Evolutionary conservation across 2,888 invertebrate species (phyloP), one percentile per base, ranked within the genome.

Genomic region (Euspilapteryx auroguttella): DNA sequence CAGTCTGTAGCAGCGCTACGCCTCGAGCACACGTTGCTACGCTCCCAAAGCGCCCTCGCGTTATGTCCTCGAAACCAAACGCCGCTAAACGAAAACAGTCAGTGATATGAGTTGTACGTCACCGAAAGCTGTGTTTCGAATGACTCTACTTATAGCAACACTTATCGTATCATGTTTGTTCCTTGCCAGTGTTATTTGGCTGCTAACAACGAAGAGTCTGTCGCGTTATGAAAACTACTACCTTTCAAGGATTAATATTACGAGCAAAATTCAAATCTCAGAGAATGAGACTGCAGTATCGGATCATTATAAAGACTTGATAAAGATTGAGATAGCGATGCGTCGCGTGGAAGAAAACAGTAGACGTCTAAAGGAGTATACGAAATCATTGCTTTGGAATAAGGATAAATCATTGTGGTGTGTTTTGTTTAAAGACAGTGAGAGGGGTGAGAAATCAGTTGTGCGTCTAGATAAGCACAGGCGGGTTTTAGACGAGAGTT

Each of bases 221-320:
- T 43, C 55, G 47, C 65, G 71, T 55, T 69, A 73, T 69, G 75
- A 75, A 49, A 75, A 68, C 61, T 75, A 73, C 61, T 73, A 75
- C 66, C 62, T 75, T 62, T 71, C 75, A 65, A 64, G 73, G 63
- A 71, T 75, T 69, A 75, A 75, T 71, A 68, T 73, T 63, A 75
- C 62, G 54, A 44, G 52, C 31, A 59, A 53, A 42, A 49, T 39
- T 15, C 40, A 46, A 42, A 53, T 51, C 35, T 55, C 52, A 37
- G 57, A 48, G 40, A 59, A 56, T 47, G 59, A 49, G 37, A 49
- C 57, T 33, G 51, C 64, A 20, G 49, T 56, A 37, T 51, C 66
- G 36, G 71, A 71, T 46, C 69, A 73, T 55, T 71, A 73, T 47
- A 71, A 75, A 45, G 73, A 73, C 52, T 63, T 75, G 51, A 65